Evolutionary conservation across 2,888 invertebrate species (phyloP).

Genomic region (Aleiodes testaceus): DNA sequence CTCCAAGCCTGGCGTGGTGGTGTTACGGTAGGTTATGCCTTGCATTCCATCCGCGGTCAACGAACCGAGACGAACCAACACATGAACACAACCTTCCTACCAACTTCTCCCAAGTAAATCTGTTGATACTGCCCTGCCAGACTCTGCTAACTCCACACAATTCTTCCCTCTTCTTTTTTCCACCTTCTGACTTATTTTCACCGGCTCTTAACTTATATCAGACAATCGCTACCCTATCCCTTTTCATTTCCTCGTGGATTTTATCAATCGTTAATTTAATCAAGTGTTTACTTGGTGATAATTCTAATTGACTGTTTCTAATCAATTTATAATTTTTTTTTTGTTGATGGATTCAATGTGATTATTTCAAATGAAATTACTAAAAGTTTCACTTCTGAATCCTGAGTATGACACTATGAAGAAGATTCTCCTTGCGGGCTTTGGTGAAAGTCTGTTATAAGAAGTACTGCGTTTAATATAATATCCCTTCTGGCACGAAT

Average conservation of each 20-base stretch:
- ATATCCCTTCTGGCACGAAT: too few relatives aligned
- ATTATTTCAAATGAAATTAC: slow-evolving; percentile 1
- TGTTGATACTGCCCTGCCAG: slow-evolving; percentile 44
- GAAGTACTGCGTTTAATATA: slow-evolving; percentile 5
- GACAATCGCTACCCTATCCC: slow-evolving; percentile 45
- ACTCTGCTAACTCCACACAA: slow-evolving; percentile 48
- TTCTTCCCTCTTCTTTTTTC: slow-evolving; percentile 52
- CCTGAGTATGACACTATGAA: slow-evolving; percentile 1
- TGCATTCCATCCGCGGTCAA: slow-evolving; percentile 70
- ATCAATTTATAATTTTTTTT: neutral
- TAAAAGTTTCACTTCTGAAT: slow-evolving; percentile 24
- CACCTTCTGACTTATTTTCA: slow-evolving; percentile 49
- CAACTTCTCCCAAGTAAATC: slow-evolving; percentile 25
- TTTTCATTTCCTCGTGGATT: slow-evolving; percentile 47
- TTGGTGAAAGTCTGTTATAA: slow-evolving; percentile 22
- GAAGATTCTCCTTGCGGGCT: slow-evolving; percentile 25
- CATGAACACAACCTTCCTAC: slow-evolving; percentile 40
- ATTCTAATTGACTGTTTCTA: too few relatives aligned
- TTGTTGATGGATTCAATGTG: neutral
- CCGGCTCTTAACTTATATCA: slow-evolving; percentile 48
- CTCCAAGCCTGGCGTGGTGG: slow-evolving; percentile 57
- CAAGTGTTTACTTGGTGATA: too few relatives aligned
- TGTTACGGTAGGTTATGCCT: slow-evolving; percentile 72
- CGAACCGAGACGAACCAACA: slow-evolving; percentile 68
- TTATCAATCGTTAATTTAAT: neutral